Conservation (phyloP, 2,888 invertebrate species). For the Steinernema scapterisci region DNA sequence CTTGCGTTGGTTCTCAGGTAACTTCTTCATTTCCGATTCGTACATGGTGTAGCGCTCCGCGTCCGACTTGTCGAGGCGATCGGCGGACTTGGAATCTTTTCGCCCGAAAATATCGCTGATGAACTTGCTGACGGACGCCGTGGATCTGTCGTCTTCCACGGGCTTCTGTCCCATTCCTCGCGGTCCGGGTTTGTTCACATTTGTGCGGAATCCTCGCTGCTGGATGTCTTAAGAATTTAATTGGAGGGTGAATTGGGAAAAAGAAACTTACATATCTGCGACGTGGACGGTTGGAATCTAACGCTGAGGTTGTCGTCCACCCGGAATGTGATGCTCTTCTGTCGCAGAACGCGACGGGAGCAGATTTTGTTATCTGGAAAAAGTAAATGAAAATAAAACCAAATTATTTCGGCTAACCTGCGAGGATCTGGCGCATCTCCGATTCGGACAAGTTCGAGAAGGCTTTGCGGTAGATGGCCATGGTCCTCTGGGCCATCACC, state of each 20-base stretch:
- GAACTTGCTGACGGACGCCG: background rate
- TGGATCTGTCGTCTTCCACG: background rate
- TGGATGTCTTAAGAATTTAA: constrained; percentile 46
- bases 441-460: background rate
- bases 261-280: background rate
- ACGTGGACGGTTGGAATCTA: background rate
- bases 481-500: background rate
- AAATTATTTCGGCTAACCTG: background rate
- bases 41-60: constrained; percentile 49
- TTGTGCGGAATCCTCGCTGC: constrained; percentile 53
- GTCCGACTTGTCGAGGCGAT: constrained; percentile 2
- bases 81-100: constrained; percentile 38
- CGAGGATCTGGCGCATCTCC: background rate
- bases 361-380: background rate
- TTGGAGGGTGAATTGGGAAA: background rate
- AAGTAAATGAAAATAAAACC: too few species aligned
- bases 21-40: constrained; percentile 54
- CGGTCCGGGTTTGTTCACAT: background rate
- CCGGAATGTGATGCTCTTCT: background rate
- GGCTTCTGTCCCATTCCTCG: constrained; percentile 17
- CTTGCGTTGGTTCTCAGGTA: constrained; percentile 56
- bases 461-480: background rate
- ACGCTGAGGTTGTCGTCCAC: background rate
- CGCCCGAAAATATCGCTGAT: constrained; percentile 26
- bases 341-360: background rate